A percentile compares a stretch with the other conserved stretches of the same genome.
Evolutionary conservation across 2,113 vertebrate species (phyloP).

Genomic region (Mystacornis crossleyi): DNA sequence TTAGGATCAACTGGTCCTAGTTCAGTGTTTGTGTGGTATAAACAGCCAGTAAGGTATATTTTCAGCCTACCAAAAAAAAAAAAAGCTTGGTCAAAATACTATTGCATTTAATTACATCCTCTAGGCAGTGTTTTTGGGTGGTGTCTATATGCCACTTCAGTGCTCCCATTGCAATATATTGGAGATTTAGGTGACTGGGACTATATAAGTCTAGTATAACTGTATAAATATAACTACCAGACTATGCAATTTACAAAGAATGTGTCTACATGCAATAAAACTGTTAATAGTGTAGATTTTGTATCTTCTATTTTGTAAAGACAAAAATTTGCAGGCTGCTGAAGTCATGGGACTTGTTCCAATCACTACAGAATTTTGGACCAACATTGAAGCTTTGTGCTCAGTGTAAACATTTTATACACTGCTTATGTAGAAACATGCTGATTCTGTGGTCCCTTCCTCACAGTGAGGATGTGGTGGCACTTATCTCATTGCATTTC

Average conservation of each 20-base stretch:
- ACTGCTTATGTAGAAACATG: neutral
- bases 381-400: neutral
- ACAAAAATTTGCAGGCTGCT: neutral
- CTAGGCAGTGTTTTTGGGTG: neutral
- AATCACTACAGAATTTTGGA: constrained; percentile 2
- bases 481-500: constrained; percentile 30
- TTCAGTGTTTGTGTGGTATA: neutral
- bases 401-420: neutral
- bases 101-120: neutral
- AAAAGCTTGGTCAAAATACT: neutral
- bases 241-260: neutral
- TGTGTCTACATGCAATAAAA: neutral
- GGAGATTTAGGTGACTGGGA: neutral
- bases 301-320: neutral
- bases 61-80: neutral
- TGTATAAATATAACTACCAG: neutral
- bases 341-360: constrained; percentile 9
- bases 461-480: neutral
- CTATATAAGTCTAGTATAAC: neutral
- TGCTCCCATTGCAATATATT: neutral
- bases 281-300: neutral
- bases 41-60: neutral
- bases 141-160: neutral
- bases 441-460: constrained; percentile 11
- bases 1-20: neutral